Conservation (phyloP, 2,888 invertebrate species). For the Podabrus alpinus region DNA sequence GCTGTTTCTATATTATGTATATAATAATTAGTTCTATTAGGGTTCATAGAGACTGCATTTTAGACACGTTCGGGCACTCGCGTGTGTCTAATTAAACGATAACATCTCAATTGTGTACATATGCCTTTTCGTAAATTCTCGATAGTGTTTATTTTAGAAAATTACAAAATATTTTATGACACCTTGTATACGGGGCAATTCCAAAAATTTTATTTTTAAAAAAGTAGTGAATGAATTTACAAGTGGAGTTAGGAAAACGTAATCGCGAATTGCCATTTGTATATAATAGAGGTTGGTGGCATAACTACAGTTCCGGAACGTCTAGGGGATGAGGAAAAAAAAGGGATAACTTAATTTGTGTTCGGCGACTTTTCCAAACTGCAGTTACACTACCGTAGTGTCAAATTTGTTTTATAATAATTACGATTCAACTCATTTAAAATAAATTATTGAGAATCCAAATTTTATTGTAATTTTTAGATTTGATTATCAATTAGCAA, state of each 20-base stretch:
- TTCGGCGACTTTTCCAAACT: background rate
- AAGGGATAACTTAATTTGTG: background rate
- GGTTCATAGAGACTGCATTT: conserved; percentile 36
- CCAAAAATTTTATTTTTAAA: background rate
- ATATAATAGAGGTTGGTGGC: background rate
- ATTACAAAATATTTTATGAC: background rate
- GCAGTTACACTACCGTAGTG: background rate
- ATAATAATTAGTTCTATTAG: conserved; percentile 32
- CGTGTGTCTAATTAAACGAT: conserved; percentile 16
- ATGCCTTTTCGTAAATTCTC: background rate
- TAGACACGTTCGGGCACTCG: conserved; percentile 19
- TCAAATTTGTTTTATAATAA: background rate
- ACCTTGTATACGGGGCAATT: background rate
- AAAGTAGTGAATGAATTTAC: background rate
- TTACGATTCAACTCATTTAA: background rate
- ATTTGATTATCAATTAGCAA: background rate
- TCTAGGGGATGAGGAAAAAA: background rate
- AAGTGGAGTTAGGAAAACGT: background rate
- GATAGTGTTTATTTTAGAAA: background rate
- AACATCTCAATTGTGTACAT: conserved; percentile 1
- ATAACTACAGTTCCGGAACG: background rate
- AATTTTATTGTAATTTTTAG: background rate
- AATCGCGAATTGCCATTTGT: background rate
- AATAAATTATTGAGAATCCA: background rate
- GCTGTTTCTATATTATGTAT: conserved; percentile 18